Base-by-base conservation (phyloP, 2,113 vertebrate genomes). In the Acrocephalus kingi region DNA sequence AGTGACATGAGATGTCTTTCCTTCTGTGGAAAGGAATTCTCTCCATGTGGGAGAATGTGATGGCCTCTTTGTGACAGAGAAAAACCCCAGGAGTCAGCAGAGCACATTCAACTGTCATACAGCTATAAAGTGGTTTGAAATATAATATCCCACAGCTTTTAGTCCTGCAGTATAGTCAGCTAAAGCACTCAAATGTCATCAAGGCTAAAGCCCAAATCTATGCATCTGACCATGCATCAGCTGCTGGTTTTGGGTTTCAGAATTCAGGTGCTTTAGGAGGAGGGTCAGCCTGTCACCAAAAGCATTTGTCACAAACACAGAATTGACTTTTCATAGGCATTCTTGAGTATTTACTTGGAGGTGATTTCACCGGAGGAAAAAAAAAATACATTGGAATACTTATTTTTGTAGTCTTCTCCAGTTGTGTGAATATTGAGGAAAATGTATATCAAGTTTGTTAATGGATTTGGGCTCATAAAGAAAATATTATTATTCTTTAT, bases 21-120 rank as follows among this genome's bases (percentile, higher is more conserved):
- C 5, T 62, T 14, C 23, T 3, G 3, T 37, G 75, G 37, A 39
- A 39, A 39, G 37, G 37, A 39, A 39, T 39, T 39, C 37, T 39
- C 37, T 39, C 62, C 10, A 72, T 23, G 12, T 43, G 8, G 18
- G 19, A 59, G 14, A 81, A 71, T 0, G 0, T 4, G 3, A 52
- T 16, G 48, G 20, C 10, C n/a, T 27, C 8, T 45, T 55, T 87
- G 13, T 56, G 7, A 13, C 71, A 30, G 27, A 87, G 74, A 74
- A 63, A n/a, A 5, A 4, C 3, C 13, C 25, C 22, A 9, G 22
- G 37, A 79, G 35, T 45, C 63, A 76, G 33, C 64, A 49, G 3
- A 71, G 7, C 9, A 30, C 48, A 49, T n/a, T 67, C 58, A n/a
- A 41, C 19, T 41, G 33, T 19, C 52, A 71, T 16, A 28, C 11